Evolutionary conservation across 2,113 vertebrate species (phyloP), one percentile per base, ranked within the genome.

Genomic region (Empidonax traillii): DNA sequence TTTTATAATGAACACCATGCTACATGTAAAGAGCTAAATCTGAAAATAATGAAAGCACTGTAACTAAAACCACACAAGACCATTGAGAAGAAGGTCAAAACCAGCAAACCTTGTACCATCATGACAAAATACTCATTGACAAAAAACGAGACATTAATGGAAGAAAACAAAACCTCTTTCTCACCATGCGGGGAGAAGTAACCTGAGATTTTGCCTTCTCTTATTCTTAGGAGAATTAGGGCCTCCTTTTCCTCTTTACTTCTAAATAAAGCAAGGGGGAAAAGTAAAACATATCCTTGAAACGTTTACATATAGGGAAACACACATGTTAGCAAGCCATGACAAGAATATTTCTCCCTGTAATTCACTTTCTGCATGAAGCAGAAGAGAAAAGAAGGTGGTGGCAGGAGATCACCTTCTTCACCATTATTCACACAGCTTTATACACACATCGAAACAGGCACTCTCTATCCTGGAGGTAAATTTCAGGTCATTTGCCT

Each of bases 61-160:
- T 43, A 52, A 76, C 16, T 61, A 59, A 77, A 74, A 62, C 69
- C 9, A 66, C 37, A 62, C 2, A 41, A 49, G 12, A 39, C 9
- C 16, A 46, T 8, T 62, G 31, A 88, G 49, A 79, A 59, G 19
- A 47, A 79, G 28, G 17, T 71, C 25, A 84, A 87, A 86, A 52
- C 10, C 49, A 69, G 67, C 28, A 81, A 74, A 41, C 3, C 6
- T 67, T 41, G 14, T 62, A 55, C 27, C 19, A 41, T 41, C 49
- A 23, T 30, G 24, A 44, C 7, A 89, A 81, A 73, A 56, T 52
- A 62, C 8, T 43, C 28, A 8, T 6, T 68, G 43, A 49, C 14
- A 51, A 43, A 75, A 6, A 6, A 37, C 25, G 3, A 67, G 12
- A 5, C 0, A 0, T n/a, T 30, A 18, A 51, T 68, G 7, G 9